A percentile compares a stretch with the other conserved stretches of the same genome.
These are phyloP conservation scores for Neofelis nebulosa DNA, from an alignment of 2,113 vertebrate genomes.

Conservation along the genomic window DNA sequence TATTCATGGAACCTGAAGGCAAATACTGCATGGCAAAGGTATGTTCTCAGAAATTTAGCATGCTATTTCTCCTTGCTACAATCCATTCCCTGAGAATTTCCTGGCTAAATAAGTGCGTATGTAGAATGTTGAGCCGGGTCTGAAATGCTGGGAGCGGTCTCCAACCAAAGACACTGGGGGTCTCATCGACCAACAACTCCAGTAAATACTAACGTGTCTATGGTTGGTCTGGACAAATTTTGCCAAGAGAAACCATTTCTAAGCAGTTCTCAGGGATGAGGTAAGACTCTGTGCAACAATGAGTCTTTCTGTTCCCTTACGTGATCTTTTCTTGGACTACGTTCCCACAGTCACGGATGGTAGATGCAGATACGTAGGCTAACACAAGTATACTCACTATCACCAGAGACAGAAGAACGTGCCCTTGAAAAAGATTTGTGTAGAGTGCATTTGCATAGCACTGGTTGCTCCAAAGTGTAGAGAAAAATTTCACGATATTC, in stretches of 20 bases:
- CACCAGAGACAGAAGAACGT: not conserved
- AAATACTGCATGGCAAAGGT: not conserved
- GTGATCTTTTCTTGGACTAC: fast-evolving
- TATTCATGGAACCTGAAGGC: not conserved
- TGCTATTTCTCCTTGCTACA: not conserved
- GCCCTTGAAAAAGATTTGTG: not conserved
- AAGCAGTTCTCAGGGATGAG: not conserved
- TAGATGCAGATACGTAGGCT: fast-evolving
- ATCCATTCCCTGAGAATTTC: not conserved
- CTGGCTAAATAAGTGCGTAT: fast-evolving
- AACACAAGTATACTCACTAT: fast-evolving
- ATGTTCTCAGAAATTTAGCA: fast-evolving
- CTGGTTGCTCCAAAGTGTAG: fast-evolving
- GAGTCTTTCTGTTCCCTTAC: fast-evolving
- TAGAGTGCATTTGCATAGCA: too few relatives aligned
- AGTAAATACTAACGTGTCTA: fast-evolving
- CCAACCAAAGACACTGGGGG: fast-evolving
- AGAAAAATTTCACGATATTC: not conserved
- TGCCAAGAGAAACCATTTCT: not conserved
- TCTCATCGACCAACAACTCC: fast-evolving
- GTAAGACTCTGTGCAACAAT: fast-evolving
- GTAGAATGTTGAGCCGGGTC: not conserved
- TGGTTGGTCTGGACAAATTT: not conserved
- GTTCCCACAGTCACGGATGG: fast-evolving
- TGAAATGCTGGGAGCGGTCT: not conserved